Evolutionary conservation across 2,888 invertebrate species (phyloP).

Genomic region (Nomada ferruginata): DNA sequence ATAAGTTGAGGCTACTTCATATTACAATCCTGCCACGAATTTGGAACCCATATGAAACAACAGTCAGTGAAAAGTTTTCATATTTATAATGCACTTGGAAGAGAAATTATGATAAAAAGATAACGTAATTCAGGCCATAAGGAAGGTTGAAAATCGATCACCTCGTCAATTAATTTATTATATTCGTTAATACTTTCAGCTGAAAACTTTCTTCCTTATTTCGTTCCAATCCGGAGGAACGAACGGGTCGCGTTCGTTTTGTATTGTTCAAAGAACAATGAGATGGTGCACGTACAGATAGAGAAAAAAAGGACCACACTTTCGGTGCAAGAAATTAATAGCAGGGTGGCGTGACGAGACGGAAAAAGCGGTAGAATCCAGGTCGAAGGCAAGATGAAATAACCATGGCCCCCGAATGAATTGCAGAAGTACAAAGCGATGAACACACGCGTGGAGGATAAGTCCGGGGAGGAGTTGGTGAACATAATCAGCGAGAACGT

Average conservation of each 20-base stretch:
- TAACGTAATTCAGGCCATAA: no score
- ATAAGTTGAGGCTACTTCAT: no score
- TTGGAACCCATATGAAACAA: no score
- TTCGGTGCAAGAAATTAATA: constrained; percentile 44
- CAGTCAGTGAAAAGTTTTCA: no score
- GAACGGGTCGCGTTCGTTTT: neutral
- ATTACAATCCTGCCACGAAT: no score
- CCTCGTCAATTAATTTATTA: neutral
- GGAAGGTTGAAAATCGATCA: no score
- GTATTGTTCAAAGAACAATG: constrained; percentile 25
- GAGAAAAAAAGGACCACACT: neutral
- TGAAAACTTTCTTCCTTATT: neutral
- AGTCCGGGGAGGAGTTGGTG: constrained; percentile 92
- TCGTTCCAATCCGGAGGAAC: neutral
- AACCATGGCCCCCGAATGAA: constrained; percentile 23
- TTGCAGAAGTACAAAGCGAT: constrained; percentile 90
- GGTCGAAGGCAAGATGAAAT: constrained; percentile 16
- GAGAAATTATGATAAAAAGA: no score
- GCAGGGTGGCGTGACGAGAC: constrained; percentile 23
- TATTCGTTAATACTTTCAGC: neutral
- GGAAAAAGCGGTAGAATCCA: constrained; percentile 25
- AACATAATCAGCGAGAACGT: constrained; percentile 92
- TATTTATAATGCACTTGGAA: no score
- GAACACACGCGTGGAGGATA: constrained; percentile 91
- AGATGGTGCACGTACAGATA: neutral